phyloP scores from a whole-genome alignment of 2,797 vertebrate genomes.

The Myotis findleyi region DNA sequence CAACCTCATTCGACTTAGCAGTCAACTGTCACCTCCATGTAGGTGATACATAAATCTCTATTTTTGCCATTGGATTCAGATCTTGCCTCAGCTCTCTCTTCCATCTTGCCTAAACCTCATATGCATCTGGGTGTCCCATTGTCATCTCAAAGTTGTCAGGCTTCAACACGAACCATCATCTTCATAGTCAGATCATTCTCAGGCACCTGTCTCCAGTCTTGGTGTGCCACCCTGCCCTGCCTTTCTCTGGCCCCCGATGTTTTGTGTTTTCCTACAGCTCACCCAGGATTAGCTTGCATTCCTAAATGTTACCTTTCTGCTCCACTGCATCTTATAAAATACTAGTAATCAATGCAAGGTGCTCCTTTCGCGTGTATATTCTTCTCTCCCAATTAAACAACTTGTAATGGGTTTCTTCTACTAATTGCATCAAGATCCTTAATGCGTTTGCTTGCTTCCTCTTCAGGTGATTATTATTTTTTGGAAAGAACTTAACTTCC shows the following conservation, averaged over 20 bases:
- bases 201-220: not conserved
- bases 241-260: not conserved
- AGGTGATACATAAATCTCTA: not conserved
- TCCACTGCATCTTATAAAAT: not conserved
- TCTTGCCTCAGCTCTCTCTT: not conserved
- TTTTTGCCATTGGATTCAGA: not conserved
- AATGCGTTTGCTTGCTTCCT: not conserved
- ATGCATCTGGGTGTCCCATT: not conserved
- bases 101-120: not conserved
- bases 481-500: not conserved
- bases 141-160: not conserved
- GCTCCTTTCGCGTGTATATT: not conserved
- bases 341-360: not conserved
- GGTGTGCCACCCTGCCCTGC: rapidly evolving
- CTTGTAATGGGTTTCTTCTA: not conserved
- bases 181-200: not conserved
- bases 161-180: not conserved
- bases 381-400: not conserved
- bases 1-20: not conserved
- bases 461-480: not conserved
- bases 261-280: not conserved
- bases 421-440: not conserved
- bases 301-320: not conserved
- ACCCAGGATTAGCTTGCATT: not conserved
- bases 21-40: not conserved